A percentile compares a stretch with the other conserved stretches of the same genome.
Evolutionary conservation across 2,888 invertebrate genomes (phyloP).

Genomic region (Nomada ruficornis): DNA sequence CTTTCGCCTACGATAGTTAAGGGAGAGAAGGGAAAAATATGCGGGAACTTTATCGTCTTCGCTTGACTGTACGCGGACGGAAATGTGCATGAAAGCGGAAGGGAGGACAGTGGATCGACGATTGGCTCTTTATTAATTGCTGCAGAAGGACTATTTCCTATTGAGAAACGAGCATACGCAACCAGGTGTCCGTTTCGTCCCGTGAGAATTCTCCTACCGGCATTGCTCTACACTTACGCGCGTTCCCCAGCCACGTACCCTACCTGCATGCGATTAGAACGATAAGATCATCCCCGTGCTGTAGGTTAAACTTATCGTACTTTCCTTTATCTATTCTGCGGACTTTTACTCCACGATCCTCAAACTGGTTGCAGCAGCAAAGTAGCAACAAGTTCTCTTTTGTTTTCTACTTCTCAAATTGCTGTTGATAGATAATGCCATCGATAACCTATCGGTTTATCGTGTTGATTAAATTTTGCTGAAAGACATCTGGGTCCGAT

Average conservation of each 20-base stretch:
- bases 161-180: constrained; percentile 43
- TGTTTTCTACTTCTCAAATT: not conserved
- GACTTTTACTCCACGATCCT: not conserved
- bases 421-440: not conserved
- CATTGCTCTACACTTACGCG: not conserved
- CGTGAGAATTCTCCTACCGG: constrained; percentile 59
- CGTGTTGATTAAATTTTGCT: constrained; percentile 39
- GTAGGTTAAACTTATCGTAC: not conserved
- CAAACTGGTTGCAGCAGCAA: not conserved
- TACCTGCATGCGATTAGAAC: constrained; percentile 41
- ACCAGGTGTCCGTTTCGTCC: constrained; percentile 59
- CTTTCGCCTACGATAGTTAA: no score
- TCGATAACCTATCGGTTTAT: constrained; percentile 30
- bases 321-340: no score
- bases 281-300: constrained; percentile 16
- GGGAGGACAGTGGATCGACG: constrained; percentile 57
- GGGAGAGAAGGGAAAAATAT: no score
- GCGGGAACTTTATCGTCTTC: not conserved
- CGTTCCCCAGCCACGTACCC: not conserved
- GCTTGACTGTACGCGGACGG: constrained; percentile 68
- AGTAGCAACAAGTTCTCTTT: constrained; percentile 1
- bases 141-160: constrained; percentile 40
- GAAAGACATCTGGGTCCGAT: not conserved
- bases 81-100: constrained; percentile 52
- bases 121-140: constrained; percentile 71